These are phyloP conservation scores for Saturnia pavonia DNA, from an alignment of 2,888 invertebrate species.

Conservation along the genomic window DNA sequence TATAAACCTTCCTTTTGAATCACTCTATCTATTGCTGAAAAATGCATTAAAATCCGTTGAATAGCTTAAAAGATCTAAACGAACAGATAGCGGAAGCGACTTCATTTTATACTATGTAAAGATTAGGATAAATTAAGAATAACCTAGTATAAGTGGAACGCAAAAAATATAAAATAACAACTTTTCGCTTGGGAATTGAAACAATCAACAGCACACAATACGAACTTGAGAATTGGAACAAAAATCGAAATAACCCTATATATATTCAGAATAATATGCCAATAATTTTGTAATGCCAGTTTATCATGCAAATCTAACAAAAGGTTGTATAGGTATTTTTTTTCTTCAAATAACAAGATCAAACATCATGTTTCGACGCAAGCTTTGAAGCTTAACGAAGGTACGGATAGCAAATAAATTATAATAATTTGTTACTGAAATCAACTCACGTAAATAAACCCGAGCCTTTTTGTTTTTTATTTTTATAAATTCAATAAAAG, in stretches of 20 bases:
- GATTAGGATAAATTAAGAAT: too few relatives aligned
- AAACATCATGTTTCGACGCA: constrained; percentile 27
- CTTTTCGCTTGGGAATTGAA: not conserved
- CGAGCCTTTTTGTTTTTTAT: constrained; percentile 2
- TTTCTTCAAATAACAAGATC: constrained; percentile 24
- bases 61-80: too few relatives aligned
- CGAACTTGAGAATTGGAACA: not conserved
- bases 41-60: too few relatives aligned
- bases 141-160: not conserved
- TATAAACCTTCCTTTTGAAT: too few relatives aligned
- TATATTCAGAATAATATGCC: not conserved
- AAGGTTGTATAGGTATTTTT: constrained; percentile 21
- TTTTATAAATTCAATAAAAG: not conserved
- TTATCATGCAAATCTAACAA: constrained; percentile 17
- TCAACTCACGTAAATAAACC: constrained; percentile 8
- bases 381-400: constrained; percentile 37
- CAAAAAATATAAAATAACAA: not conserved
- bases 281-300: not conserved
- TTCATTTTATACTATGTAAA: too few relatives aligned
- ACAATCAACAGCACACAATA: not conserved
- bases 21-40: too few relatives aligned
- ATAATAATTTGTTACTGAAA: constrained; percentile 17
- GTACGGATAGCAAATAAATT: constrained; percentile 29
- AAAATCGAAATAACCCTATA: not conserved
- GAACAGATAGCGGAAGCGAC: too few relatives aligned